Percentiles rank a stretch among this genome's conserved stretches.
Conservation (phyloP, 2,888 invertebrate genomes). For the Ornithoptera priamus region DNA sequence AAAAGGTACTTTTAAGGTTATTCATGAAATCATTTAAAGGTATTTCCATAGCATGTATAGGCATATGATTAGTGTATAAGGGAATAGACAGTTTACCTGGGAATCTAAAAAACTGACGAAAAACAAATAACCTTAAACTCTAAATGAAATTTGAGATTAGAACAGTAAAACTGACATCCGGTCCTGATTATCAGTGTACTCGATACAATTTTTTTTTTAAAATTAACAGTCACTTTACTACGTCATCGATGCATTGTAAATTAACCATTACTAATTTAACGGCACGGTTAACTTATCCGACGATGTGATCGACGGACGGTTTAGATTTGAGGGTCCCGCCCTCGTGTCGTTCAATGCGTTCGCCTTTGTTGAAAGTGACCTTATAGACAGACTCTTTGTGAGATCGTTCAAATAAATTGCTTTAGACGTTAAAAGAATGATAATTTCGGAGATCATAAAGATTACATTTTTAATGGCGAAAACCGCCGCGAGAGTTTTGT, state of each 20-base stretch:
- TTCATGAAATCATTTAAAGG: no score
- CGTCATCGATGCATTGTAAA: neutral
- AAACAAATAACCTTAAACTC: no score
- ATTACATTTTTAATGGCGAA: neutral
- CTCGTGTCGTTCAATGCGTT: slow-evolving; percentile 13
- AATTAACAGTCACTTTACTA: neutral
- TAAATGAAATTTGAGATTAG: no score
- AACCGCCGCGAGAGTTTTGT: no score
- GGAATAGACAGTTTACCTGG: no score
- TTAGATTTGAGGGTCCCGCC: slow-evolving; percentile 8
- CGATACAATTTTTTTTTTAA: neutral
- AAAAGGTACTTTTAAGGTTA: no score
- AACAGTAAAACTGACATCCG: no score
- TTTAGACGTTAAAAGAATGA: slow-evolving; percentile 4
- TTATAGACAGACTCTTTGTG: slow-evolving; percentile 1
- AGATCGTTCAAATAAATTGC: slow-evolving; percentile 13
- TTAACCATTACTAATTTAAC: slow-evolving; percentile 10
- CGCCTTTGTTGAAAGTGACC: slow-evolving; percentile 18
- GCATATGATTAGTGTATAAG: no score
- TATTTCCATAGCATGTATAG: no score
- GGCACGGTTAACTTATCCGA: neutral
- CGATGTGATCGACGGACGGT: slow-evolving; percentile 14
- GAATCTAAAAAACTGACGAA: no score
- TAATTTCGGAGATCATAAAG: slow-evolving; percentile 1
- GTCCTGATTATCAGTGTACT: neutral